Percentiles rank a stretch among this genome's conserved stretches.
phyloP scores from a whole-genome alignment of 2,113 vertebrate species.

The Onychostruthus taczanowskii region DNA sequence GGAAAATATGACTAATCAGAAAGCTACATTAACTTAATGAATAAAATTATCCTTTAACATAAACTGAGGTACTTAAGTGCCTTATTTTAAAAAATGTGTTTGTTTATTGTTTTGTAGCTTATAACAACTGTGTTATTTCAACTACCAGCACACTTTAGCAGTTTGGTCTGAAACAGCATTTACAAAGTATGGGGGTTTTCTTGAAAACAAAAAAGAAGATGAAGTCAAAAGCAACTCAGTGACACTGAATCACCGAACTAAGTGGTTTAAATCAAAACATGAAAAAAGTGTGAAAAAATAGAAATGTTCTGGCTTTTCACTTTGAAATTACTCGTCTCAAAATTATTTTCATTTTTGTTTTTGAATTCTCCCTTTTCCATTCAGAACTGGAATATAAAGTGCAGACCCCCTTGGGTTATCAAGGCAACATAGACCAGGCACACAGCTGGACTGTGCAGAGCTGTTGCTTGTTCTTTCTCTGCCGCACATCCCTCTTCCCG shows the following conservation, averaged over 20 bases:
- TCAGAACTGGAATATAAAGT: background rate
- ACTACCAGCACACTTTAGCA: background rate
- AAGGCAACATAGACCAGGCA: background rate
- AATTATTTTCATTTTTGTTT: background rate
- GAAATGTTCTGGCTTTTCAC: background rate
- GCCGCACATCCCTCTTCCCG: background rate
- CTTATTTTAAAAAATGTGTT: background rate
- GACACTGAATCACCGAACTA: background rate
- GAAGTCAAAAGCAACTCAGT: background rate
- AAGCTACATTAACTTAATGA: background rate
- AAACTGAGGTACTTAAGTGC: background rate
- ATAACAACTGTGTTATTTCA: background rate
- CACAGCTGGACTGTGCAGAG: background rate
- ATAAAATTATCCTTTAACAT: background rate
- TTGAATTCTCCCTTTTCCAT: background rate
- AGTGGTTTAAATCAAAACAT: background rate
- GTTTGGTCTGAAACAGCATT: background rate
- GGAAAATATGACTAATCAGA: conserved; percentile 46
- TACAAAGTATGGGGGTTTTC: background rate
- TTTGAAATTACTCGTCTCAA: background rate
- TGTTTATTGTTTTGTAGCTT: conserved; percentile 1
- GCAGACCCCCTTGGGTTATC: background rate
- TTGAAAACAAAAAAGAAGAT: background rate
- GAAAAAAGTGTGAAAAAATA: background rate
- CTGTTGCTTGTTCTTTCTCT: background rate